phyloP scores from a whole-genome alignment of 2,797 vertebrate species.

The Protosalanx chinensis region DNA sequence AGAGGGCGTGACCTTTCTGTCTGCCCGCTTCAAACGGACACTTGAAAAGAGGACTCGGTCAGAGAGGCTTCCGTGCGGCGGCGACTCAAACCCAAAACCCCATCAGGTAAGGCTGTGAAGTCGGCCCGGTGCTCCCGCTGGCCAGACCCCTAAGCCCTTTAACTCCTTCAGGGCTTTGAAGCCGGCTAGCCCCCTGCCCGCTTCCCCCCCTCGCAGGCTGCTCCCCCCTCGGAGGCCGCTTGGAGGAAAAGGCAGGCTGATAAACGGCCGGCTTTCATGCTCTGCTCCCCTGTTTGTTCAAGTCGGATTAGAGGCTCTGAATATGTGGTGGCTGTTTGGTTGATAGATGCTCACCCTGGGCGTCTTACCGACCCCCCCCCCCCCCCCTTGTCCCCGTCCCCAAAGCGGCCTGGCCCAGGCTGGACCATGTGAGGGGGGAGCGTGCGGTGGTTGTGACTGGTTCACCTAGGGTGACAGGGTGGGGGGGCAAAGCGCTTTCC shows the following conservation, averaged over 20 bases:
- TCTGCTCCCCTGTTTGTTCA: conserved; percentile 60
- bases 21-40: conserved; percentile 74
- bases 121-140: conserved; percentile 67
- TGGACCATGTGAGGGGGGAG: conserved; percentile 16
- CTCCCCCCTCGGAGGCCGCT: conserved; percentile 50
- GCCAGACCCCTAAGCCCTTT: conserved; percentile 65
- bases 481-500: neutral
- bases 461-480: neutral
- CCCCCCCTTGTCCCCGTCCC: too few species aligned
- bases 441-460: neutral
- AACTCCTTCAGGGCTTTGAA: conserved; percentile 68
- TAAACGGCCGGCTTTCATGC: conserved; percentile 63
- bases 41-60: conserved; percentile 72
- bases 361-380: conserved; percentile 28
- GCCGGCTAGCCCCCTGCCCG: conserved; percentile 52
- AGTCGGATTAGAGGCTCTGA: conserved; percentile 57
- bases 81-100: conserved; percentile 71
- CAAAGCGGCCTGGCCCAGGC: conserved; percentile 28
- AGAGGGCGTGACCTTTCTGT: conserved; percentile 75
- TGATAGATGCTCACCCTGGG: conserved; percentile 38
- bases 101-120: conserved; percentile 81
- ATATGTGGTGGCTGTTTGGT: conserved; percentile 56
- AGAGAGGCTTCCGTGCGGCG: conserved; percentile 68
- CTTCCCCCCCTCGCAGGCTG: conserved; percentile 40
- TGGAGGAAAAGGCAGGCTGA: conserved; percentile 53